Evolutionary conservation across 2,797 vertebrate genomes (phyloP), one percentile per base, ranked within the genome.

Genomic region (Strix occidentalis): DNA sequence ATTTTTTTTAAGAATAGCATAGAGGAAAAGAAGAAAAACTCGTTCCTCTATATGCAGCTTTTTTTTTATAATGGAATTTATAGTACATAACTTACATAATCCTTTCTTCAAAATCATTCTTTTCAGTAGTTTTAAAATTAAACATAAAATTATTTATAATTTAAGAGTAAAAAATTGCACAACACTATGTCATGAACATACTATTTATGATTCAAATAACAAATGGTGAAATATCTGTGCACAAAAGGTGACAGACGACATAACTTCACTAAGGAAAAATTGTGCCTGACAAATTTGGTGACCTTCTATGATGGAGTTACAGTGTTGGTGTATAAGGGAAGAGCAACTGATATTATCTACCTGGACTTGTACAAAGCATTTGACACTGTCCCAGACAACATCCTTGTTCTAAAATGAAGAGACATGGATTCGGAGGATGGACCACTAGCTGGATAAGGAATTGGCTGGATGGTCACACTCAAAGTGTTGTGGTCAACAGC

Each of bases 271-370:
- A 37, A 74, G 5, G 24, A 4, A 7, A 51, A 60, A 66, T 51
- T 7, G 2, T 43, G 15, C 5, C 15, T 37, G 37, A 50, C 21
- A 50, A 57, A 43, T 31, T 8, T 50, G 10, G 26, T 64, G 31
- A 6, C 35, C 9, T 71, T 71, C 29, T 48, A 35, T 2, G 0
- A 26, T 1, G 0, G 17, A 3, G 4, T 56, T 64, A 56, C 21
- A 50, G 13, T 12, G 5, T 8, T 64, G 9, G 23, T 35, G 39
- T 39, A 39, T 39, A 39, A 39, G 10, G 39, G 10, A 39, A 11
- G 39, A 39, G 39, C 39, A 39, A 25, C 6, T 31, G 20, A 79
- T 5, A 23, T 17, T 8, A 46, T 29, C 19, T 46, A 37, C 18
- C 19, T 13, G 41, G 39, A 64, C 2, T 43, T 50, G 8, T 31